phyloP scores from a whole-genome alignment of 2,888 invertebrate species.

The Perdita meconis region DNA sequence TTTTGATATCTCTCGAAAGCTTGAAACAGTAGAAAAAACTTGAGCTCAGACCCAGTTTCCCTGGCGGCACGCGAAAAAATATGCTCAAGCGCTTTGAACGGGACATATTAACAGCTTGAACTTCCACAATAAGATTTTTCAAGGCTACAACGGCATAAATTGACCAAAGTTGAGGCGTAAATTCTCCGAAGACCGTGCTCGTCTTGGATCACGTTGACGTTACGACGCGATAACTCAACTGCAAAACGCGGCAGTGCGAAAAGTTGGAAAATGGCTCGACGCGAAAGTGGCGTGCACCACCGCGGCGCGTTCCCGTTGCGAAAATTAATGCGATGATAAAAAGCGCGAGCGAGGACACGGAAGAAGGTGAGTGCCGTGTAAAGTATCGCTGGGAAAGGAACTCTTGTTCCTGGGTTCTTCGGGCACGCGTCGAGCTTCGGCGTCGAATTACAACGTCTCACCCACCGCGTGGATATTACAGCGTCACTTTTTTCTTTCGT shows the following conservation, averaged over 20 bases:
- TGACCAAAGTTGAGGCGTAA: not conserved
- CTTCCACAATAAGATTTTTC: not conserved
- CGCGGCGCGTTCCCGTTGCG: conserved; percentile 19
- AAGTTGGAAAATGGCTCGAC: conserved; percentile 33
- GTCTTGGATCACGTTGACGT: conserved; percentile 11
- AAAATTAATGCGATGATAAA: conserved; percentile 59
- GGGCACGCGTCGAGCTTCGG: conserved; percentile 61
- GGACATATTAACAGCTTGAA: not conserved
- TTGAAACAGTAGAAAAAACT: too few species aligned
- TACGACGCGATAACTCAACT: conserved; percentile 31
- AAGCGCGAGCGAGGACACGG: conserved; percentile 42
- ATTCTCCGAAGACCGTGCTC: conserved; percentile 7
- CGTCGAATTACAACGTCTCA: conserved; percentile 68
- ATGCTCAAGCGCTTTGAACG: too few species aligned
- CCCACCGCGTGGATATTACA: conserved; percentile 69
- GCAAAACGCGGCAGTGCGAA: conserved; percentile 22
- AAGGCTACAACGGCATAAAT: not conserved
- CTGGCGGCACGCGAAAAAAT: too few species aligned
- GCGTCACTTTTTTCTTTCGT: conserved; percentile 59
- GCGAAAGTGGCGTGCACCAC: conserved; percentile 39
- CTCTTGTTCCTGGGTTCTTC: conserved; percentile 39
- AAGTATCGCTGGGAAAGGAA: conserved; percentile 54
- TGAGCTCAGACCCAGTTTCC: too few species aligned
- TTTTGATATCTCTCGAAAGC: too few species aligned
- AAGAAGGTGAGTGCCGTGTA: conserved; percentile 48